A percentile compares a stretch with the other conserved stretches of the same genome.
These are phyloP conservation scores for Oreochromis grahami DNA, from an alignment of 2,797 vertebrate species.

Conservation along the genomic window DNA sequence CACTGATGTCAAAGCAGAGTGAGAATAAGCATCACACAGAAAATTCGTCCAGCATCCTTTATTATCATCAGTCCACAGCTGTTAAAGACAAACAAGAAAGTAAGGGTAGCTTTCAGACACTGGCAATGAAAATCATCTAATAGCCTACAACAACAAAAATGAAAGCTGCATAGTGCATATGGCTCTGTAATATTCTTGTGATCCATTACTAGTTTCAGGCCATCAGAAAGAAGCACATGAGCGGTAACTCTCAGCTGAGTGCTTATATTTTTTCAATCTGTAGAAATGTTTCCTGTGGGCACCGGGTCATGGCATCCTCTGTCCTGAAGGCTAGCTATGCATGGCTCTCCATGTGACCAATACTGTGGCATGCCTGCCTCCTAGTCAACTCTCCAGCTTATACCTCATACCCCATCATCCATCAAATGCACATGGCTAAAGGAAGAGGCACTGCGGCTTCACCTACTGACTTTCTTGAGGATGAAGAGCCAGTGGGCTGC, in stretches of 20 bases:
- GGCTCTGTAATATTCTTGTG: neutral
- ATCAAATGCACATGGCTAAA: neutral
- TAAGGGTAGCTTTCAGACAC: neutral
- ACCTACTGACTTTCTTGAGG: neutral
- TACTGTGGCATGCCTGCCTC: slow-evolving; percentile 8
- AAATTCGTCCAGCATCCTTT: rapidly evolving
- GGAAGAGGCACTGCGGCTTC: neutral
- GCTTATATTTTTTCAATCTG: neutral
- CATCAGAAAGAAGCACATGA: neutral
- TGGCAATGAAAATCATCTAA: neutral
- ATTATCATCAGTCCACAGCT: neutral
- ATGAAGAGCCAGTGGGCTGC: neutral
- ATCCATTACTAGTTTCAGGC: slow-evolving; percentile 14
- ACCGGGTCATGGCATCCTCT: neutral
- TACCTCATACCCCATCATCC: slow-evolving; percentile 4
- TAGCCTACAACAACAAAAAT: neutral
- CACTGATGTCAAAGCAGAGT: neutral
- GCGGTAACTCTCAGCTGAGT: neutral
- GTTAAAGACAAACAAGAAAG: neutral
- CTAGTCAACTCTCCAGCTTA: slow-evolving; percentile 24
- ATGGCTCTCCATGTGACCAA: slow-evolving; percentile 2
- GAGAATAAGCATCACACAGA: neutral
- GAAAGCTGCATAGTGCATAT: neutral
- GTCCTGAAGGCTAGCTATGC: neutral
- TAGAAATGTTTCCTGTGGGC: neutral